A percentile compares a stretch with the other conserved stretches of the same genome.
Conservation (phyloP, 2,888 invertebrate species). For the Lepas anatifera region DNA sequence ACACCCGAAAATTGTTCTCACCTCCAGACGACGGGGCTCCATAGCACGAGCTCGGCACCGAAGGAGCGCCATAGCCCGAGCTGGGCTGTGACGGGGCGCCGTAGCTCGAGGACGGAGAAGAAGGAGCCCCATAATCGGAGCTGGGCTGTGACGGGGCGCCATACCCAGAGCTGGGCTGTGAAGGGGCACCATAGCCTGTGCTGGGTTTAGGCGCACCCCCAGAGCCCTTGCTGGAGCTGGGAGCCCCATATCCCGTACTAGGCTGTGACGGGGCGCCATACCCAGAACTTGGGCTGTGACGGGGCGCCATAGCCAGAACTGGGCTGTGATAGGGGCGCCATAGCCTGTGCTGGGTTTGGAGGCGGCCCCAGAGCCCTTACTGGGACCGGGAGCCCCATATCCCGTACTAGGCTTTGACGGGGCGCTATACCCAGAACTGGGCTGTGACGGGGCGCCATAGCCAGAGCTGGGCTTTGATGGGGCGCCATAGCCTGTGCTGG, state of each 20-base stretch:
- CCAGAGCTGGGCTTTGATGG: constrained; percentile 35
- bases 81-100: constrained; percentile 33
- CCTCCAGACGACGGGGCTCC: not conserved
- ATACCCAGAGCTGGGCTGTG: constrained; percentile 56
- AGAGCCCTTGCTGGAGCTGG: too few species aligned
- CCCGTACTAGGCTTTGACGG: constrained; percentile 35
- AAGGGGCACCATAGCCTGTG: constrained; percentile 65
- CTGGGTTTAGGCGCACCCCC: too few species aligned
- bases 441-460: constrained; percentile 30
- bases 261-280: constrained; percentile 42
- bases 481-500: constrained; percentile 30
- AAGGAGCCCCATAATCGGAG: constrained; percentile 59
- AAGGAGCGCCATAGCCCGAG: constrained; percentile 26
- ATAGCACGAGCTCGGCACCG: constrained; percentile 35
- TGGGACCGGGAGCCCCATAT: constrained; percentile 29
- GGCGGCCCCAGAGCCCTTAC: constrained; percentile 27
- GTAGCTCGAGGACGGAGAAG: constrained; percentile 42
- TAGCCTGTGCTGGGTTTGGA: not conserved
- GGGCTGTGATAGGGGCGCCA: too few species aligned
- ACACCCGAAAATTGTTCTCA: too few species aligned
- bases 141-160: constrained; percentile 50
- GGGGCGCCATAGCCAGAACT: too few species aligned
- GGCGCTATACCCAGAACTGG: constrained; percentile 30
- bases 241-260: too few species aligned
- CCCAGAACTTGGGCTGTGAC: constrained; percentile 37